Evolutionary conservation across 2,113 vertebrate genomes (phyloP).

Genomic region (Reinhardtius hippoglossoides): DNA sequence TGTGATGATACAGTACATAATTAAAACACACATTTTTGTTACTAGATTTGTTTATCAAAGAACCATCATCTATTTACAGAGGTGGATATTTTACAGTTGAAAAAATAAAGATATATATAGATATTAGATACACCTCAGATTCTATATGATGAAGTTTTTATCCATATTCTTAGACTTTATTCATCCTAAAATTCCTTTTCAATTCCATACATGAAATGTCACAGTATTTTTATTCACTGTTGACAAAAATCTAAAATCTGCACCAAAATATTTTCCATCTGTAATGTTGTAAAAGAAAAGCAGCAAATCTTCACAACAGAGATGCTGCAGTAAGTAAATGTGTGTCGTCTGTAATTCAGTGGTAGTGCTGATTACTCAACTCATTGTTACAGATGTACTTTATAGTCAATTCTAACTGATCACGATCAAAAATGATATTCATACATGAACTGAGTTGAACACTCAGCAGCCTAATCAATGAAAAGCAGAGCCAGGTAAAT

Average conservation of each 20-base stretch:
- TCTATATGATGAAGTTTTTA: conserved; percentile 28
- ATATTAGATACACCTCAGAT: conserved; percentile 18
- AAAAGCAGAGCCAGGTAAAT: too few species aligned
- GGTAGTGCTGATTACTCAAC: background rate
- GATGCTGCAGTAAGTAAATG: background rate
- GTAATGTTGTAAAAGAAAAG: background rate
- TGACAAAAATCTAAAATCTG: too few species aligned
- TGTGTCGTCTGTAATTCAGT: background rate
- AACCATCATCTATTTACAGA: background rate
- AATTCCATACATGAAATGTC: conserved; percentile 24
- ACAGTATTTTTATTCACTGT: conserved; percentile 19
- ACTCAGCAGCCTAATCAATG: too few species aligned
- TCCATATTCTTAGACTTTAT: conserved; percentile 27
- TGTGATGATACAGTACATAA: too few species aligned
- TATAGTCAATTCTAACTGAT: background rate
- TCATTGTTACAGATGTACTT: background rate
- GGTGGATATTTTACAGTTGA: background rate
- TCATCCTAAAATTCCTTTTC: background rate
- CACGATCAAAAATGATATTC: too few species aligned
- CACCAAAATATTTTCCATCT: background rate
- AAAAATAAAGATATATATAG: conserved; percentile 21
- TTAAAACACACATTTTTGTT: too few species aligned
- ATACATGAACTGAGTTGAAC: too few species aligned
- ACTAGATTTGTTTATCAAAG: too few species aligned
- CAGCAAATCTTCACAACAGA: background rate